Evolutionary conservation across 2,888 invertebrate genomes (phyloP), one percentile per base, ranked within the genome.

Genomic region (Tortricodes alternella): DNA sequence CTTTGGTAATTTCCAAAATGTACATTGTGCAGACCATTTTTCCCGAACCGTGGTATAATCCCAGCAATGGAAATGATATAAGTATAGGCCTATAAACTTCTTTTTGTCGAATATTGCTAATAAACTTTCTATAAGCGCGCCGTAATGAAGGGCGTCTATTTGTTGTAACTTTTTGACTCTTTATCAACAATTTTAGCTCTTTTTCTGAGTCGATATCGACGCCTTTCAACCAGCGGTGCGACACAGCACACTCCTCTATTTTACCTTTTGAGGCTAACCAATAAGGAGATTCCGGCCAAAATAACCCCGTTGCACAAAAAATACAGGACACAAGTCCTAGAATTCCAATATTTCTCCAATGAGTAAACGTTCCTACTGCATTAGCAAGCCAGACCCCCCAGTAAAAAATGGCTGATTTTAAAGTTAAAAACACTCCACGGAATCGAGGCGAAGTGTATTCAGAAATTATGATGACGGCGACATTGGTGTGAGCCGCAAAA

Each of bases 41-140:
- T 2, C 50, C 68, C 2, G 71, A 70, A 6, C 72, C 62, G 11
- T 64, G 57, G 21, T 64, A 67, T 8, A 62, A 55, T 18, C 60
- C 57, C 53, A 63, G 23, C 58, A 74, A 55, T 9, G 68, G 46
- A 56, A 69, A 58, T 2, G 69, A 71, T 2, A 74, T 35, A 11
- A 71, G 43, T 6, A 76, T 34, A 0, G 78, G 78, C 56, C 67
- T 72, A 44, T 74, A 78, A 59, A 76, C 76, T 8, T 69, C 66
- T 27, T 60, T 29, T 13, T 8, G 4, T 27, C n/a, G 4, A n/a
- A 43, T 27, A 1, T 9, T 19, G 1, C 16, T 9, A 7, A 24
- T 15, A 24, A 23, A 9, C 13, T 24, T 24, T 2, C 38, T 11
- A 6, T 6, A 2, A 21, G 5, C 3, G 7, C 9, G 6, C 5